These are phyloP conservation scores for Genyomyrus donnyi DNA, from an alignment of 2,113 vertebrate genomes.

Conservation along the genomic window DNA sequence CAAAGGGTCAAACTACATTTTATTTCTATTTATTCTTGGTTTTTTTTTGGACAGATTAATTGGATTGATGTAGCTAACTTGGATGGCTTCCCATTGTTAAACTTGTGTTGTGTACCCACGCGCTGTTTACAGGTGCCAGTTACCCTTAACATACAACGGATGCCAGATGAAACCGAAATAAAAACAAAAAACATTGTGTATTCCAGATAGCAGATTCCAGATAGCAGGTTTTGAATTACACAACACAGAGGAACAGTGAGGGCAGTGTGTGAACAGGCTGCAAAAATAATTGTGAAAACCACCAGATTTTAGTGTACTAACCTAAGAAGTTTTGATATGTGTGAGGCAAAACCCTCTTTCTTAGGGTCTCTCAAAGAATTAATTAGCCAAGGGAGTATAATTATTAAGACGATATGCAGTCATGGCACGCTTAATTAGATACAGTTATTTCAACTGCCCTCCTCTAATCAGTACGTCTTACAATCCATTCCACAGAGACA, in stretches of 20 bases:
- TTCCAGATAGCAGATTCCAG: background rate
- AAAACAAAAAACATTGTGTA: background rate
- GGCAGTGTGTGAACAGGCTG: background rate
- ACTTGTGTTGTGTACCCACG: background rate
- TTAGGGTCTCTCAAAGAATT: background rate
- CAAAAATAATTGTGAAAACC: background rate
- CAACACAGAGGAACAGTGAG: background rate
- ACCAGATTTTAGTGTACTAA: background rate
- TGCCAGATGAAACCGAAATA: background rate
- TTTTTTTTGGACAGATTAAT: background rate
- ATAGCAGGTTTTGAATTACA: background rate
- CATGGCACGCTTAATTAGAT: background rate
- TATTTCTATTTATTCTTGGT: background rate
- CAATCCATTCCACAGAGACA: background rate
- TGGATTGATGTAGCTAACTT: background rate
- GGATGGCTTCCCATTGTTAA: background rate
- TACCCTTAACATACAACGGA: background rate
- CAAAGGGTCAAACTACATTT: background rate
- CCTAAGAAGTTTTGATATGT: background rate
- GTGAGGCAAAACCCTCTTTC: background rate
- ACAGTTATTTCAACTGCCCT: background rate
- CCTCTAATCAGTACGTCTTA: background rate
- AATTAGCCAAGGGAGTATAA: background rate
- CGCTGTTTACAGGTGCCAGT: background rate
- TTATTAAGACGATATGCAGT: background rate